phyloP scores from a whole-genome alignment of 1,140 invertebrate species.

The Trissolcus basalis region DNA sequence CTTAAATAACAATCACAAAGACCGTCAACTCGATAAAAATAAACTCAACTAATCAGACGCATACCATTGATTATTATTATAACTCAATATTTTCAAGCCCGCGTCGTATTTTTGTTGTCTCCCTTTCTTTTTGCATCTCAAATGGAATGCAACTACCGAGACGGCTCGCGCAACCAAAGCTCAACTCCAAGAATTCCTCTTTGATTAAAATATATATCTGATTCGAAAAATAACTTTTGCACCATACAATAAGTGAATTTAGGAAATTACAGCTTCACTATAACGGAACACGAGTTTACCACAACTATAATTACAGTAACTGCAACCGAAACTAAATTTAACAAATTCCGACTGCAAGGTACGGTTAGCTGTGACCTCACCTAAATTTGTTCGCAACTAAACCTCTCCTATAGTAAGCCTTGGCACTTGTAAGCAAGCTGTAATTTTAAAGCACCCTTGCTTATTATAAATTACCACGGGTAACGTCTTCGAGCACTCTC shows the following conservation, averaged over 20 bases:
- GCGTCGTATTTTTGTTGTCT: too few relatives aligned
- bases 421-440: slow-evolving; percentile 48
- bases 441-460: slow-evolving; percentile 44
- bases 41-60: slow-evolving; percentile 21
- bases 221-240: slow-evolving; percentile 18
- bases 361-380: slow-evolving; percentile 54
- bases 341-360: slow-evolving; percentile 53
- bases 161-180: too few relatives aligned
- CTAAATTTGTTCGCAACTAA: slow-evolving; percentile 55
- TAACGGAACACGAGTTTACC: slow-evolving; percentile 51
- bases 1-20: slow-evolving; percentile 38
- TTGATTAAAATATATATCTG: slow-evolving; percentile 6
- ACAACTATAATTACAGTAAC: slow-evolving; percentile 55
- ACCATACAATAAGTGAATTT: slow-evolving; percentile 30
- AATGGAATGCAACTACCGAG: background rate
- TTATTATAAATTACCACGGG: slow-evolving; percentile 30
- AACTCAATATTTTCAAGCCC: slow-evolving; percentile 2
- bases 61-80: slow-evolving; percentile 5
- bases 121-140: too few relatives aligned
- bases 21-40: slow-evolving; percentile 26
- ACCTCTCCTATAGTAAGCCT: slow-evolving; percentile 43
- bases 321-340: slow-evolving; percentile 58
- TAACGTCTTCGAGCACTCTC: slow-evolving; percentile 13
- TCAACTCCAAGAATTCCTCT: background rate
- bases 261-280: slow-evolving; percentile 35